Base-by-base conservation (phyloP, 2,113 vertebrate species). In the Hyperopisus bebe region DNA sequence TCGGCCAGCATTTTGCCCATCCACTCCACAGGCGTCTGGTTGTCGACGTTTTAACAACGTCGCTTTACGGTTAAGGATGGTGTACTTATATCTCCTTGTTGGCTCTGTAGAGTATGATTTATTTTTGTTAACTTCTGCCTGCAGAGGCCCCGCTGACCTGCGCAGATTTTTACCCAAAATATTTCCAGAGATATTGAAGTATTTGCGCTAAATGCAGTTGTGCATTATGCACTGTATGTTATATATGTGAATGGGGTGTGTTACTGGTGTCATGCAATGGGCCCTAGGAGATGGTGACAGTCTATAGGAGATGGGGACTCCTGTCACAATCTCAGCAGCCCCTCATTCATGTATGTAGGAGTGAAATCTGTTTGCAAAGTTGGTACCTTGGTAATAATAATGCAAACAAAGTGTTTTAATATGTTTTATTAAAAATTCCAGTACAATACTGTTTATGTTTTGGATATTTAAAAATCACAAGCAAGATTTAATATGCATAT, bases 341-440 rank as follows among this genome's bases (percentile, higher is more conserved):
- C 70, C 70, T 74, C 11, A 35, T 74, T 11, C 13, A 27, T 39
- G 70, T 5, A 7, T 77, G 70, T 35, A 19, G 11, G 31, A 39
- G 74, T 91, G 91, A 91, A 85, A 91, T 55, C 82, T 80, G 35
- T 42, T 80, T 77, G 62, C 62, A 66, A n/a, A 80, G 88, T 15
- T 55, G 31, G 11, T 24, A 51, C 19, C 13, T 47, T 50, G 13
- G 47, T 35, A 84, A 83, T 35, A 84, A 47, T 44, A 27, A 50
- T 70, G 86, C 82, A 90, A 5, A 87, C 92, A 94, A 94, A 44
- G 42, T 88, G 6, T 82, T 94, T 92, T 90, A 91, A 94, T 31
- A 24, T 9, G 11, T 93, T 96, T 96, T 96, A 96, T 96, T 94
- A 96, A 91, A 96, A 96, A 96, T 90, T 83, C 91, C 92, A 91